These are phyloP conservation scores for Harpagoxenus sublaevis DNA, from an alignment of 2,888 invertebrate species.

Conservation along the genomic window DNA sequence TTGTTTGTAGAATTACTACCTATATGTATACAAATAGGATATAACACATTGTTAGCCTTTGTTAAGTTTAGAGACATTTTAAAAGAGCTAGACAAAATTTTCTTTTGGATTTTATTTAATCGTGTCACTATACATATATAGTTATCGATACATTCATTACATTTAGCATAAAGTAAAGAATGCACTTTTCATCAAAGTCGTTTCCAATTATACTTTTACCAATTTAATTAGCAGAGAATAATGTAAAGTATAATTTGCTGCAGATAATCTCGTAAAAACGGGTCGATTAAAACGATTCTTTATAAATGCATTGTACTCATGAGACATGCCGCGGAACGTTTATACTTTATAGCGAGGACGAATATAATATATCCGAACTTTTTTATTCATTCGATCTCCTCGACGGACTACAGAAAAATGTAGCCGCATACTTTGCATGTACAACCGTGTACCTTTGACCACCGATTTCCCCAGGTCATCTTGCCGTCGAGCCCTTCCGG, in stretches of 20 bases:
- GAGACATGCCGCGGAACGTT: background rate
- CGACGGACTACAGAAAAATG: background rate
- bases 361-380: background rate
- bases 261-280: background rate
- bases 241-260: background rate
- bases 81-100: background rate
- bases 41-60: background rate
- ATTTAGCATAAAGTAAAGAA: background rate
- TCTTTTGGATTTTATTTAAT: background rate
- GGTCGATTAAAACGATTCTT: no score
- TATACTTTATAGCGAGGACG: background rate
- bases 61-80: background rate
- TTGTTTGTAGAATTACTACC: background rate
- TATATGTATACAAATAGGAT: background rate
- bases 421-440: background rate
- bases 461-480: conserved; percentile 33
- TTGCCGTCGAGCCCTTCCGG: conserved; percentile 20
- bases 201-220: background rate
- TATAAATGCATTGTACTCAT: background rate
- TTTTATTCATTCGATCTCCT: background rate
- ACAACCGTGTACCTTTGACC: background rate
- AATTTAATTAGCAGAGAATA: conserved; percentile 8
- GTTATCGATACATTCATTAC: background rate
- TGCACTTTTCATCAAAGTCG: background rate
- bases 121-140: background rate